A percentile compares a stretch with the other conserved stretches of the same genome.
Conservation (phyloP, 2,113 vertebrate genomes). For the Progne subis region DNA sequence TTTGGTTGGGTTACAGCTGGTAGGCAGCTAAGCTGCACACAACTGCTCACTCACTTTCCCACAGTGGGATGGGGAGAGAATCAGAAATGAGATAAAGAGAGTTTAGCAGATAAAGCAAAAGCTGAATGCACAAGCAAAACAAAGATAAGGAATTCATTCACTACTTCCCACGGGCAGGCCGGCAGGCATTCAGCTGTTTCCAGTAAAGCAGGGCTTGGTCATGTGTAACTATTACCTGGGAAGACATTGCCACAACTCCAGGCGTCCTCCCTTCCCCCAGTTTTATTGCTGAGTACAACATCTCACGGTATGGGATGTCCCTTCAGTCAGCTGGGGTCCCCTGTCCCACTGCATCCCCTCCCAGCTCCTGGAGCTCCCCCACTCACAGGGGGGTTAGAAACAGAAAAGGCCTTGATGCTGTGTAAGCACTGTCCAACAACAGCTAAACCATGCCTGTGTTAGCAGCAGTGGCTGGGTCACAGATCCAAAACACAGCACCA, state of each 20-base stretch:
- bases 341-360: not conserved
- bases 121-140: not conserved
- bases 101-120: not conserved
- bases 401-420: not conserved
- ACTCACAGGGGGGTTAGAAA: accelerated
- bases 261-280: not conserved
- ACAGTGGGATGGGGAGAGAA: not conserved
- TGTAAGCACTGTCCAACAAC: not conserved
- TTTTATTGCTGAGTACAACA: not conserved
- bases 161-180: not conserved
- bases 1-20: not conserved
- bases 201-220: not conserved
- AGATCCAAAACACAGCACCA: not conserved
- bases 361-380: not conserved
- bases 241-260: not conserved
- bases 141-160: not conserved
- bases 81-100: not conserved
- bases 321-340: not conserved
- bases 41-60: not conserved
- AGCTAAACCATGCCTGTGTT: not conserved
- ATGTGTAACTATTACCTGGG: not conserved
- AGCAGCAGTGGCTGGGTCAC: not conserved
- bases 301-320: not conserved
- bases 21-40: not conserved
- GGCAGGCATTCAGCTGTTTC: not conserved